Conservation (phyloP, 2,113 vertebrate genomes). For the Menidia beryllina region DNA sequence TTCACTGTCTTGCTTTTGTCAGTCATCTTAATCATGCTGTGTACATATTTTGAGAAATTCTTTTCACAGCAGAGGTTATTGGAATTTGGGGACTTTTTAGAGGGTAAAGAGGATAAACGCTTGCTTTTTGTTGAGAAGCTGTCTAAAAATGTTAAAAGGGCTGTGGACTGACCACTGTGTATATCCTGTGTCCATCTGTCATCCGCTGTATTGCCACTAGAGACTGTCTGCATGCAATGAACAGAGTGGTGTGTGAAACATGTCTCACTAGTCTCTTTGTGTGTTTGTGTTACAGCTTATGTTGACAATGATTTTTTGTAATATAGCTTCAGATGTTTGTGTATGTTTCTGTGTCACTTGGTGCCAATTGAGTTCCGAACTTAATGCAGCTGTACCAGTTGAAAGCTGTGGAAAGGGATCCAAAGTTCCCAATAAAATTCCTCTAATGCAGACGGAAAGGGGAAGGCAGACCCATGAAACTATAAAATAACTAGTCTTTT, state of each 20-base stretch:
- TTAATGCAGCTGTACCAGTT: constrained; percentile 20
- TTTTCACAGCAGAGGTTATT: background rate
- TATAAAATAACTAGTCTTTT: constrained; percentile 62
- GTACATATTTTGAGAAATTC: background rate
- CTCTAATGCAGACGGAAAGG: constrained; percentile 48
- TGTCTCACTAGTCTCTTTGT: constrained; percentile 20
- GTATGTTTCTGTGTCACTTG: constrained; percentile 8
- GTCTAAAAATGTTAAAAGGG: constrained; percentile 18
- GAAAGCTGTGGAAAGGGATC: constrained; percentile 32
- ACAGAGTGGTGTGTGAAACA: constrained; percentile 10
- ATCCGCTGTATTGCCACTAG: constrained; percentile 8
- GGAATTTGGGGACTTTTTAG: background rate
- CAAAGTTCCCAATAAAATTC: constrained; percentile 52
- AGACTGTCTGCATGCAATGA: constrained; percentile 41
- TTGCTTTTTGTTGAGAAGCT: constrained; percentile 17
- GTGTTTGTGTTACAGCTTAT: constrained; percentile 14
- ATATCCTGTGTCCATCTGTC: constrained; percentile 13
- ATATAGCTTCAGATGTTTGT: constrained; percentile 36
- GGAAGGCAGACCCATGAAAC: constrained; percentile 50
- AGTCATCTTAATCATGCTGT: background rate
- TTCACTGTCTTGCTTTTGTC: too few species aligned
- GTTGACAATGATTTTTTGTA: constrained; percentile 11
- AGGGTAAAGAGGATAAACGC: background rate
- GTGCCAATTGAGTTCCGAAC: constrained; percentile 28
- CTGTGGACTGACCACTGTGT: constrained; percentile 27